Conservation (phyloP, 37 sponge, comb jelly and placozoan species). For the Chondrilla cf. caribensis region DNA sequence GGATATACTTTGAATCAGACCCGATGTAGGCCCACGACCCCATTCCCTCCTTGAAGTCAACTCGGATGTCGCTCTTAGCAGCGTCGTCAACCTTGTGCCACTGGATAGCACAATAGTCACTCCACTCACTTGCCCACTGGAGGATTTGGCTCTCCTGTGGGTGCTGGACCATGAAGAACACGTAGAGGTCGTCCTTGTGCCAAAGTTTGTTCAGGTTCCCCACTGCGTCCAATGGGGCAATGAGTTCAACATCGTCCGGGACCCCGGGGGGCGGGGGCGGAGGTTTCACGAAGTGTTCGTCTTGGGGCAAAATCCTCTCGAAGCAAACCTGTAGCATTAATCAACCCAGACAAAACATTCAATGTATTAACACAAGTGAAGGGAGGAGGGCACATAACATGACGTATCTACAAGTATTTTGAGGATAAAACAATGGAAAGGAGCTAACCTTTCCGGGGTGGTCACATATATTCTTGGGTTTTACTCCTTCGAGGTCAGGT, state of each 20-base stretch:
- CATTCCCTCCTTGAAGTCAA: constrained; percentile 42
- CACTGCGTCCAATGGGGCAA: constrained; percentile 52
- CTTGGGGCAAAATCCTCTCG: constrained; percentile 41
- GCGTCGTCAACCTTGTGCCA: constrained; percentile 17
- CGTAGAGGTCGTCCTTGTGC: constrained; percentile 47
- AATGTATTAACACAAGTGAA: not conserved
- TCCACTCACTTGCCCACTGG: constrained; percentile 54
- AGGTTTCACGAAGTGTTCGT: constrained; percentile 39
- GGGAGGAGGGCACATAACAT: not conserved
- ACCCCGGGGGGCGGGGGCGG: constrained; percentile 7
- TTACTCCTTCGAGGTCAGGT: too few species aligned
- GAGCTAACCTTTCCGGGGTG: too few species aligned
- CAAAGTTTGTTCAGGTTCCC: constrained; percentile 38
- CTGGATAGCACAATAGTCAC: constrained; percentile 50
- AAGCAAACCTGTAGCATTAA: constrained; percentile 41
- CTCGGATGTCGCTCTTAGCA: constrained; percentile 41
- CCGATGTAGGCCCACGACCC: constrained; percentile 62
- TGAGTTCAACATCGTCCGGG: constrained; percentile 30
- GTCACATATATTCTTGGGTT: too few species aligned
- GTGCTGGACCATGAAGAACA: constrained; percentile 46
- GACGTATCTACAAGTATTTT: too few species aligned
- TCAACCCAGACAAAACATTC: not conserved
- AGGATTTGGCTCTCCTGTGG: constrained; percentile 31
- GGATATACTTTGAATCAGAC: constrained; percentile 34
- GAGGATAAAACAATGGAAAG: too few species aligned